Evolutionary conservation across 30 jellyfish, hydroid and myxozoan genomes (phyloP), one percentile per base, ranked within the genome.

Genomic region (Aurelia sp.): DNA sequence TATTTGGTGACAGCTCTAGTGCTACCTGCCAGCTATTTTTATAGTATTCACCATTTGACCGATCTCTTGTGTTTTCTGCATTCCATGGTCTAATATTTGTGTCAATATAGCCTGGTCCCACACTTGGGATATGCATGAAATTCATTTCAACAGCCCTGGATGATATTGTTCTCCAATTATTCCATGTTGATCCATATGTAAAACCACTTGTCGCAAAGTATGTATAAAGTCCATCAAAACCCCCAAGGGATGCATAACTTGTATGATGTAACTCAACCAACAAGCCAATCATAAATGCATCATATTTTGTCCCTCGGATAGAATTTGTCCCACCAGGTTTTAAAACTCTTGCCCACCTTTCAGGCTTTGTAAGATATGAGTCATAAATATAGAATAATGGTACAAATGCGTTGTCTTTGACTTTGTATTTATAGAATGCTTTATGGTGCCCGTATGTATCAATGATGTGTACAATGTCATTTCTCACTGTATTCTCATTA

Each of bases 91-190:
- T 79, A 55, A 94, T 91, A 50, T 90, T 89, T 16, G 97, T 85
- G 80, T 94, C 99, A 30, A 94, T 71, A 74, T 94, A 94, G 50
- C 99, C 99, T 8, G 99, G 99, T 50, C 99, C 99, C 71, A 94
- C 95, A 84, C 97, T 89, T 51, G 99, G 99, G 31, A 94, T 94
- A 75, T 66, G 89, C 63, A 89, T 7, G 63, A 75, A 71, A 64
- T 81, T 61, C 67, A 73, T 77, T 19, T 68, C 87, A 4, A 53
- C 59, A 18, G 97, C 85, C 52, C 87, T 76, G 13, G 66, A 22
- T 9, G 94, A 66, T 13, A 94, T 76, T 17, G 67, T 75, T 69
- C n/a, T 58, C 99, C 99, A 94, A 62, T 94, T 89, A n/a, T 68
- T 50, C 82, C 97, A 67, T 11, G 90, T 77, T 15, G 99, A 94